phyloP scores from a whole-genome alignment of 2,888 invertebrate species.

The Mesorhabditis spiculigera region DNA sequence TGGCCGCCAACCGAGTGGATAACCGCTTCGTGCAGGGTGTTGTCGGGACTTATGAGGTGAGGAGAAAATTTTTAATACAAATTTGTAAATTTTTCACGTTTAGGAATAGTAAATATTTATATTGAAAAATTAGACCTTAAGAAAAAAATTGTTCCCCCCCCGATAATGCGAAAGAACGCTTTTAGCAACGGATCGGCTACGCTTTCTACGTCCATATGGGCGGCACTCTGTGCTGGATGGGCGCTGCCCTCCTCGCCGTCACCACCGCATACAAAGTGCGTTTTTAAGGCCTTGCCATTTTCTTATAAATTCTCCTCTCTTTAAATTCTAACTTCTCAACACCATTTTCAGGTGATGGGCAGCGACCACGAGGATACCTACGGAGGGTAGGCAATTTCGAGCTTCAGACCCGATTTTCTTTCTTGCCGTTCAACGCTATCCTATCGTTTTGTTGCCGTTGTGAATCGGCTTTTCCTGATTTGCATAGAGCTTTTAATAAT shows the following conservation, averaged over 20 bases:
- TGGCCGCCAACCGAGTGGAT: slow-evolving; percentile 56
- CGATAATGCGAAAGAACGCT: background rate
- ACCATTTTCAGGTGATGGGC: background rate
- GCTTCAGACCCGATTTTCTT: too few species aligned
- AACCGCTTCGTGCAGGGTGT: slow-evolving; percentile 56
- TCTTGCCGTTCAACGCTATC: too few species aligned
- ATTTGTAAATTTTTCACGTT: too few species aligned
- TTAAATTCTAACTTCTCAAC: too few species aligned
- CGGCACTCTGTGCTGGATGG: slow-evolving; percentile 51
- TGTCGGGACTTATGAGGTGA: slow-evolving; percentile 55
- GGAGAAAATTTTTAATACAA: background rate
- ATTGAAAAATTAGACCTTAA: background rate
- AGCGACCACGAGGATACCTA: slow-evolving; percentile 2
- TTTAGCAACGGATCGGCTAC: slow-evolving; percentile 53
- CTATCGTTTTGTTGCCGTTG: too few species aligned
- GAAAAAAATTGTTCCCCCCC: background rate
- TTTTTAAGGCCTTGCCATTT: background rate
- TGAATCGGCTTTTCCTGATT: too few species aligned
- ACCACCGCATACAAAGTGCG: slow-evolving; percentile 49
- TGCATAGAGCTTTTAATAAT: too few species aligned
- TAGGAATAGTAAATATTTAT: background rate
- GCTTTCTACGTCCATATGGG: slow-evolving; percentile 56
- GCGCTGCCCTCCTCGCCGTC: slow-evolving; percentile 49
- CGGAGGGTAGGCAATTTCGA: background rate
- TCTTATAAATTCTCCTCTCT: too few species aligned